Evolutionary conservation across 2,797 vertebrate species (phyloP).

Genomic region (Sebastes hubbsi): DNA sequence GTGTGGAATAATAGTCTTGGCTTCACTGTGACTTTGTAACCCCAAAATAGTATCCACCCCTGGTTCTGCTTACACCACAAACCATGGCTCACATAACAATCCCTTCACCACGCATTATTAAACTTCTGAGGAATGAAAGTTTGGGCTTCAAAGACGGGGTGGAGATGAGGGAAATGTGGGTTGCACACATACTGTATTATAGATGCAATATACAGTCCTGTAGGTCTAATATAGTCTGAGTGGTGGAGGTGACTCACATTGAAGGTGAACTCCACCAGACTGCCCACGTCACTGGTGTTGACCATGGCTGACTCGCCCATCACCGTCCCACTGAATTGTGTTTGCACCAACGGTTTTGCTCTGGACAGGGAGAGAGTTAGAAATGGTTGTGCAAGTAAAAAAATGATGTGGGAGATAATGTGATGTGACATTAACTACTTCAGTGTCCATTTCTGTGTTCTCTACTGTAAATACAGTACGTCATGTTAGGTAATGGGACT

Average conservation of each 20-base stretch:
- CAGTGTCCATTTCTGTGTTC: neutral
- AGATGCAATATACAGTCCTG: conserved; percentile 40
- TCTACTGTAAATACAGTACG: neutral
- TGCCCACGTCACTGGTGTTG: conserved; percentile 89
- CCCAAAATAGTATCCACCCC: conserved; percentile 58
- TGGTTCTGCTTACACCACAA: conserved; percentile 50
- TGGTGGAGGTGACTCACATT: conserved; percentile 81
- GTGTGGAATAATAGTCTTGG: conserved; percentile 8
- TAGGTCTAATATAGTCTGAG: conserved; percentile 40
- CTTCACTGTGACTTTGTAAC: conserved; percentile 8
- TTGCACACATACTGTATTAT: neutral
- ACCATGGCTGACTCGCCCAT: conserved; percentile 93
- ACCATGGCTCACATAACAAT: conserved; percentile 58
- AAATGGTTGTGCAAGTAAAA: neutral
- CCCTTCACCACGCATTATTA: conserved; percentile 49
- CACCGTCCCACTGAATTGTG: conserved; percentile 89
- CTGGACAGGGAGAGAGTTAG: conserved; percentile 63
- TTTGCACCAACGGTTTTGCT: conserved; percentile 61
- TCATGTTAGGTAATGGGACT: conserved; percentile 54
- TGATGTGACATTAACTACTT: neutral
- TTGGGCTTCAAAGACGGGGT: conserved; percentile 57
- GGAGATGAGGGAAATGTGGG: conserved; percentile 55
- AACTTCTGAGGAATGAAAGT: conserved; percentile 38
- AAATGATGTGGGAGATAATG: neutral
- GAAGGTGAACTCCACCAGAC: conserved; percentile 88